Conservation (phyloP, 2,797 vertebrate genomes). For the Pristis pectinata region DNA sequence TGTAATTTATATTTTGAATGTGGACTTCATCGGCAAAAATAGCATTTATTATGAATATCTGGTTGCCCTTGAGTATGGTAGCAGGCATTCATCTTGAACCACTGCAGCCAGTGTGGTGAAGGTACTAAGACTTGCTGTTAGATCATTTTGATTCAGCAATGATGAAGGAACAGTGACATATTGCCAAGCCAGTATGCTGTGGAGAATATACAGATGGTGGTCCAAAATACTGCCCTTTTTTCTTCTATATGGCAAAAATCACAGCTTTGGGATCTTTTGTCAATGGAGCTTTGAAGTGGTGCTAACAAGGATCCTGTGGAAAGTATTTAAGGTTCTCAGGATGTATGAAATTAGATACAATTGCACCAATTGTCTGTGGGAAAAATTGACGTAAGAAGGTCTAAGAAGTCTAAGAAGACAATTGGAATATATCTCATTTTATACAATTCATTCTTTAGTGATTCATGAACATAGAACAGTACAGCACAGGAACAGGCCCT, state of each 20-base stretch:
- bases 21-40: background rate
- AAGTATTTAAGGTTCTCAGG: background rate
- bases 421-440: background rate
- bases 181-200: background rate
- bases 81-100: too few relatives aligned
- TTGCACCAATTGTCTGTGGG: background rate
- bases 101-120: background rate
- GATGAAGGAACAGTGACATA: background rate
- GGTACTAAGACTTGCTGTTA: background rate
- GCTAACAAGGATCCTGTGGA: background rate
- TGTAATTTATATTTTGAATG: background rate
- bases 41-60: too few relatives aligned
- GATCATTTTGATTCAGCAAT: background rate
- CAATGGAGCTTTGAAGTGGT: background rate
- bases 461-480: too few relatives aligned
- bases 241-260: background rate
- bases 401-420: background rate
- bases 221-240: background rate
- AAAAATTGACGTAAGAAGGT: too few relatives aligned
- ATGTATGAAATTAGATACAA: background rate
- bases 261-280: background rate
- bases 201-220: background rate
- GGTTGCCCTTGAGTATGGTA: background rate
- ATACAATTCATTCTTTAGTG: background rate
- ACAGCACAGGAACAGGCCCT: too few relatives aligned